Evolutionary conservation across 2,888 invertebrate genomes (phyloP).

Genomic region (Hylaea fasciaria): DNA sequence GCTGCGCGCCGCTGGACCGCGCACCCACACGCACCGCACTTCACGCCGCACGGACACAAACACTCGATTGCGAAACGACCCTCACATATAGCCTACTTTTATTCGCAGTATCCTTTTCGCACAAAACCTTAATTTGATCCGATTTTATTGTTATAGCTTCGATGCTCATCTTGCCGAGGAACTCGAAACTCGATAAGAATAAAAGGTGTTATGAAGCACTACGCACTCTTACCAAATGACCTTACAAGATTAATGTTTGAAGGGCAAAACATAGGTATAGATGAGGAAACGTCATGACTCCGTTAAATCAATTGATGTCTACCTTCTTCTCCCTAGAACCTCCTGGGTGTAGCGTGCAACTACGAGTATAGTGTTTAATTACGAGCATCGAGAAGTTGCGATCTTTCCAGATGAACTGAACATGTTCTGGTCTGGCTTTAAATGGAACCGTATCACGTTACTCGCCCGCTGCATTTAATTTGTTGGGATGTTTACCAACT

Average conservation of each 20-base stretch:
- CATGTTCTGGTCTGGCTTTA: conserved; percentile 14
- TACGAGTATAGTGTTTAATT: conserved; percentile 30
- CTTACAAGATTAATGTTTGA: conserved; percentile 45
- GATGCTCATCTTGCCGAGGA: conserved; percentile 48
- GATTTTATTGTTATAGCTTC: conserved; percentile 56
- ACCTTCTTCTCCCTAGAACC: conserved; percentile 4
- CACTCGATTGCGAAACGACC: conserved; percentile 70
- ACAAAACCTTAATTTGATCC: conserved; percentile 60
- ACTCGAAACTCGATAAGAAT: conserved; percentile 46
- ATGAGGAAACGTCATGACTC: conserved; percentile 29
- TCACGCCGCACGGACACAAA: conserved; percentile 69
- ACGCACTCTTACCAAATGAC: conserved; percentile 46
- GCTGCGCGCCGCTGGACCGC: conserved; percentile 53
- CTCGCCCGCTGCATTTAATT: conserved; percentile 25
- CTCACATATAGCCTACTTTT: conserved; percentile 61
- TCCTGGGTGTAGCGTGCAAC: conserved; percentile 5
- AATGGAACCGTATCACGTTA: conserved; percentile 12
- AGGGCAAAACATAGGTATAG: conserved; percentile 45
- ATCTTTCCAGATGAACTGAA: conserved; percentile 20
- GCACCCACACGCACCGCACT: conserved; percentile 58
- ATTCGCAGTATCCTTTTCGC: conserved; percentile 61
- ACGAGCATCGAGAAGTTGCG: conserved; percentile 20
- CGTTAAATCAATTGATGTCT: conserved; percentile 14
- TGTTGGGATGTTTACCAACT: too few species aligned
- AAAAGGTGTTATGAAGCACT: conserved; percentile 38